Evolutionary conservation across 2,888 invertebrate species (phyloP), one percentile per base, ranked within the genome.

Genomic region (Cheilosia soror): DNA sequence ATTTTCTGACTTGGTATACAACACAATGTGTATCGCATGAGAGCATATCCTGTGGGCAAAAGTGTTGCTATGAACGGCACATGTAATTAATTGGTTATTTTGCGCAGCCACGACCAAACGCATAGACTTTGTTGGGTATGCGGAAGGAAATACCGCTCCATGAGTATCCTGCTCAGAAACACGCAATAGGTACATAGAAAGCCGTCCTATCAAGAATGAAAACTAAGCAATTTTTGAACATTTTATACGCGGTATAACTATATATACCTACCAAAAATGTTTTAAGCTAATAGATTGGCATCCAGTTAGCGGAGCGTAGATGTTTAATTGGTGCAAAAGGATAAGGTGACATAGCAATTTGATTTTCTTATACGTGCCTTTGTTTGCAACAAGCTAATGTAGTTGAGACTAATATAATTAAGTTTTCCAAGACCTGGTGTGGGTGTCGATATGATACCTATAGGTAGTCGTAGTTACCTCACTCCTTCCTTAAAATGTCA

Each of bases 51-150:
- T 76, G 40, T 60, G 51, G 66, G 51, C 76, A 53, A 60, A 71
- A 49, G 5, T 58, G 15, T 62, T 62, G 62, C 27, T 44, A 47
- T 77, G 42, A 11, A 62, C 31, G 37, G 66, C 44, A 62, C 60
- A 44, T 69, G 69, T n/a, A 69, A 62, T 77, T 77, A 77, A 77
- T 77, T 69, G 69, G 77, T 69, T 69, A 62, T 69, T 62, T 62
- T 69, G 69, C 62, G 29, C 53, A 25, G 55, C 53, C 51, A 47
- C 53, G n/a, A 47, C 44, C 40, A n/a, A n/a, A 71, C 27, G 13
- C 33, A 44, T 33, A 29, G n/a, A 40, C 7, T 27, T 9, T 20
- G 15, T 27, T 47, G 47, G 7, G 27, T 47, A 15, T 68, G 62
- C 66, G 58, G 66, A 77, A 69, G 62, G 77, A 62, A 62, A 69